These are phyloP conservation scores for Aeoliscus strigatus DNA, from an alignment of 2,797 vertebrate genomes.

Conservation along the genomic window DNA sequence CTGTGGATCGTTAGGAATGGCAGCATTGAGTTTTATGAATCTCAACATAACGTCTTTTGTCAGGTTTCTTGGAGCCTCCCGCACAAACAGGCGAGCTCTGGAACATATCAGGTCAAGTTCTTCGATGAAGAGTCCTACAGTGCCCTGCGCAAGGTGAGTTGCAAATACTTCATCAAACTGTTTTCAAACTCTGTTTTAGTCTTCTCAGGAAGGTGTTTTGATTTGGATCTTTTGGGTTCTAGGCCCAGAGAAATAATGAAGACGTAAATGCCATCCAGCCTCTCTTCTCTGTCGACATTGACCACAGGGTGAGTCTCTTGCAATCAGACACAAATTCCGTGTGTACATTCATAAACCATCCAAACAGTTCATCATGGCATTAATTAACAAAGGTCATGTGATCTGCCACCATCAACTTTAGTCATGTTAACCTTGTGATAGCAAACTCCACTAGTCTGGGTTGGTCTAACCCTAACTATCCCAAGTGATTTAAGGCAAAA, in stretches of 20 bases:
- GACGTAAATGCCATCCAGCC: slow-evolving; percentile 83
- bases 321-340: too few species aligned
- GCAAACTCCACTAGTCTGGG: too few species aligned
- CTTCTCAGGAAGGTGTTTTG: not conserved
- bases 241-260: slow-evolving; percentile 93
- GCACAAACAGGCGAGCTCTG: slow-evolving; percentile 85
- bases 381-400: too few species aligned
- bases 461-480: too few species aligned
- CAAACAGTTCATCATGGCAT: too few species aligned
- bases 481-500: too few species aligned
- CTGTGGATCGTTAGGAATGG: not conserved
- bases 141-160: slow-evolving; percentile 80
- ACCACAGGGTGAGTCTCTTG: slow-evolving; percentile 83
- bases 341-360: too few species aligned
- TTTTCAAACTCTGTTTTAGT: not conserved
- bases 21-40: too few species aligned
- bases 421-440: too few species aligned
- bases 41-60: slow-evolving; percentile 1
- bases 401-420: too few species aligned
- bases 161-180: not conserved
- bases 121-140: slow-evolving; percentile 94
- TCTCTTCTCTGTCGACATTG: slow-evolving; percentile 90
- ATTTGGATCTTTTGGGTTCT: slow-evolving; percentile 10
- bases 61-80: slow-evolving; percentile 92
- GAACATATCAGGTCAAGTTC: slow-evolving; percentile 90